These are phyloP conservation scores for Sylvilagus bachmani DNA, from an alignment of 2,113 vertebrate species.

Conservation along the genomic window DNA sequence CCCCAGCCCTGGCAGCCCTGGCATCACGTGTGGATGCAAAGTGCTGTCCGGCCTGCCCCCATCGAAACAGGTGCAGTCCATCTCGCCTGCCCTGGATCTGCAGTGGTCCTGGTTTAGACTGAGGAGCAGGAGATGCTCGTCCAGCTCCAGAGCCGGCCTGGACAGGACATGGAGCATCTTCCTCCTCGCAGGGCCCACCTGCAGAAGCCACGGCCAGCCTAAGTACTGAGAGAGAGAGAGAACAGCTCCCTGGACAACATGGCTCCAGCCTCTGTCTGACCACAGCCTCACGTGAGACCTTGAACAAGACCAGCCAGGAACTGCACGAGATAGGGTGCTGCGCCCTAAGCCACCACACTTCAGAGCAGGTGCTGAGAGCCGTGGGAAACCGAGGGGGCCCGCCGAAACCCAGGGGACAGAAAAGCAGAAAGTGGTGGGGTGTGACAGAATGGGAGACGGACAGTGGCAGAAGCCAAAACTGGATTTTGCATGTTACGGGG, in stretches of 20 bases:
- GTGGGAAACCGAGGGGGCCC: background rate
- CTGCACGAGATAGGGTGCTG: background rate
- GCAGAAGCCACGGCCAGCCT: background rate
- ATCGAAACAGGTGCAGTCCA: background rate
- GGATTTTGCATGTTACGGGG: background rate
- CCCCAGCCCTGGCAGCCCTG: too few relatives aligned
- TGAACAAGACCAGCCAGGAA: background rate
- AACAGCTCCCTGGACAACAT: background rate
- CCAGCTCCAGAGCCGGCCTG: background rate
- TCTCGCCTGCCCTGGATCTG: background rate
- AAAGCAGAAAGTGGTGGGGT: conserved; percentile 12
- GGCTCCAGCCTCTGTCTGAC: background rate
- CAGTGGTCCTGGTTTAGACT: background rate
- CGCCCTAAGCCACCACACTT: background rate
- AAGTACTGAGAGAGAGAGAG: background rate
- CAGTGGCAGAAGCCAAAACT: background rate
- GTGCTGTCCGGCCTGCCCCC: too few relatives aligned
- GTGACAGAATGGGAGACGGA: background rate
- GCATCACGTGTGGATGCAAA: too few relatives aligned
- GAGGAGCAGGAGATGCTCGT: background rate
- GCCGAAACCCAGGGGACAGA: background rate
- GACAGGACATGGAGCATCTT: background rate
- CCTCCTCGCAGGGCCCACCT: background rate
- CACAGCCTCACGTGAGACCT: background rate
- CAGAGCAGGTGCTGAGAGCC: background rate